These are phyloP conservation scores for Drosophila neocordata DNA, from an alignment of 1,140 invertebrate species.

Conservation along the genomic window DNA sequence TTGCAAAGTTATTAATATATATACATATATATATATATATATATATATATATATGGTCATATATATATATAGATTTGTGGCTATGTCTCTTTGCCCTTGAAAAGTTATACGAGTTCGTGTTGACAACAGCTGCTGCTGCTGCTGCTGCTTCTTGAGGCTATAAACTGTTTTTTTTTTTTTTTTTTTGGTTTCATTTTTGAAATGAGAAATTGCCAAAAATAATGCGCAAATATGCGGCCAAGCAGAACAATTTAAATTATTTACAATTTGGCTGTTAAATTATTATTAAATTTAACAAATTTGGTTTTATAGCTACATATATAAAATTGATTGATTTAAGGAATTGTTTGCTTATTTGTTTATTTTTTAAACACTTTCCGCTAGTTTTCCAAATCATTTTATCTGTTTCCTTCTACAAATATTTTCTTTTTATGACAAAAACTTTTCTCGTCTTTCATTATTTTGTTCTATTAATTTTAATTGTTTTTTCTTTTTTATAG, in stretches of 20 bases:
- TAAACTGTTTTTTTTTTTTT: neutral
- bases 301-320: too few relatives aligned
- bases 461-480: too few relatives aligned
- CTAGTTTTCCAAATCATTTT: too few relatives aligned
- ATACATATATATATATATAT: neutral
- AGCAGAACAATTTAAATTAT: neutral
- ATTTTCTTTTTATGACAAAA: too few relatives aligned
- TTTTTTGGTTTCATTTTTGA: neutral
- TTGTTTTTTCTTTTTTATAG: too few relatives aligned
- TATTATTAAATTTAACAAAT: neutral
- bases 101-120: constrained; percentile 4
- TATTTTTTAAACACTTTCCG: too few relatives aligned
- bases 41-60: neutral
- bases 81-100: constrained; percentile 2
- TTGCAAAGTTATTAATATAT: constrained; percentile 6
- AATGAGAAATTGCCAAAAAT: constrained; percentile 8
- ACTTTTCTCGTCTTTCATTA: too few relatives aligned
- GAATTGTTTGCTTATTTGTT: too few relatives aligned
- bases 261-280: neutral
- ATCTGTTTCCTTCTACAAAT: too few relatives aligned
- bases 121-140: neutral
- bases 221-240: neutral
- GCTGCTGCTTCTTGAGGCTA: neutral
- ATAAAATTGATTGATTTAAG: neutral
- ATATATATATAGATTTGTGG: neutral